Evolutionary conservation across 1,140 invertebrate genomes (phyloP), one percentile per base, ranked within the genome.

Genomic region (Orchestia grillus): DNA sequence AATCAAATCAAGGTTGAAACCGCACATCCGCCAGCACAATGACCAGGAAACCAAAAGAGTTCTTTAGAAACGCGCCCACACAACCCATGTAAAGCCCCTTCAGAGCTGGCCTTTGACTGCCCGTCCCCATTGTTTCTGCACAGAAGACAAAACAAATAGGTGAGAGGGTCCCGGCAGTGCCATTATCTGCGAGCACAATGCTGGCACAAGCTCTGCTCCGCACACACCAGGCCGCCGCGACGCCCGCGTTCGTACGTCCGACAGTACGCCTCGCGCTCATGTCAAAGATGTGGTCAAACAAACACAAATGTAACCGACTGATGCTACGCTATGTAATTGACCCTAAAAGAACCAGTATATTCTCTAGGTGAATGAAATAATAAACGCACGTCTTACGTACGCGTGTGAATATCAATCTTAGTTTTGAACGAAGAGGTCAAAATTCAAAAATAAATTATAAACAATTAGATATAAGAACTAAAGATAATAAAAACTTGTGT

Each of bases 121-220:
- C 62, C 62, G 1, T 77, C 62, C 28, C 62, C 36, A 77, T 77
- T 77, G 62, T 77, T 77, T 77, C 62, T 77, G 62, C 62, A 77
- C 62, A 77, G 62, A 77, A 77, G 62, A 77, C 62, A 77, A 77
- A 77, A 77, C 62, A 77, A 77, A 77, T 77, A 77, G 36, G 62
- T 77, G 62, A 77, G 62, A 77, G 62, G 62, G 62, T 36, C 62
- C 62, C 36, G 28, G 15, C 11, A 28, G 36, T 3, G 62, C 62
- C 62, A 36, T 77, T 77, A 77, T 77, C 15, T 36, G 62, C 47
- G 62, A 3, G 36, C 62, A 77, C 62, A 77, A 77, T 77, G 62
- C 15, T 15, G 28, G 62, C 62, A 77, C 62, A 77, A 77, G 62
- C 62, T n/a, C n/a, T 36, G 28, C 62, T 23, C 62, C 11, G 28